phyloP scores from a whole-genome alignment of 2,797 vertebrate genomes.

The Poeciliopsis infans region DNA sequence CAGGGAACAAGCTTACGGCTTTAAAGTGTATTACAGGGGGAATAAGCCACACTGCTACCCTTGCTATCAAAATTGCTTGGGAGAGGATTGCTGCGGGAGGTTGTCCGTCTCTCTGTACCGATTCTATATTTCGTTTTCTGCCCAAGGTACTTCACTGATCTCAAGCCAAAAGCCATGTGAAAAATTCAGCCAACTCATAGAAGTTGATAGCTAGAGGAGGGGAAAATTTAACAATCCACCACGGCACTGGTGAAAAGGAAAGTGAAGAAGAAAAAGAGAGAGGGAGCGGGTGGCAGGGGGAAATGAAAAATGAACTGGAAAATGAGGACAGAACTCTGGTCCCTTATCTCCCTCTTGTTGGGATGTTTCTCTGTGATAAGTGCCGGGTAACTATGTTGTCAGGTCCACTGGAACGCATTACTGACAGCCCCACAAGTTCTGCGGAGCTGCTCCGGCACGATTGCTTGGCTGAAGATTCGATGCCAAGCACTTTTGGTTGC shows the following conservation, averaged over 20 bases:
- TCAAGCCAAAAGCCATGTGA: conserved; percentile 74
- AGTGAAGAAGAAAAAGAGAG: conserved; percentile 19
- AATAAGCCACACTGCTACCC: conserved; percentile 69
- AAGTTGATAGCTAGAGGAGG: conserved; percentile 71
- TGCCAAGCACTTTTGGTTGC: conserved; percentile 38
- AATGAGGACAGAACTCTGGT: conserved; percentile 67
- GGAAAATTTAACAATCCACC: conserved; percentile 68
- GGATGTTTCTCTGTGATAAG: conserved; percentile 67
- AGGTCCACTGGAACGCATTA: conserved; percentile 57
- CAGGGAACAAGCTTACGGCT: conserved; percentile 69
- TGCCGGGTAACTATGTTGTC: conserved; percentile 63
- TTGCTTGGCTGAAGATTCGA: conserved; percentile 40
- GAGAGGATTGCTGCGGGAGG: conserved; percentile 77
- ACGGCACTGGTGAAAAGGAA: conserved; percentile 43
- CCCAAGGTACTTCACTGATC: conserved; percentile 78
- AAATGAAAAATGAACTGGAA: conserved; percentile 69
- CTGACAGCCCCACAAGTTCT: conserved; percentile 39
- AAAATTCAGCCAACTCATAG: conserved; percentile 74
- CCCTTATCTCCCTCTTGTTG: conserved; percentile 63
- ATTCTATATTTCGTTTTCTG: conserved; percentile 75
- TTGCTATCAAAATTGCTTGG: conserved; percentile 77
- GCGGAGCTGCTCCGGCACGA: conserved; percentile 23
- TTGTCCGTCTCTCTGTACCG: conserved; percentile 67
- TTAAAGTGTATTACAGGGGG: conserved; percentile 70
- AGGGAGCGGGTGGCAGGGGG: background rate